Evolutionary conservation across 2,888 invertebrate genomes (phyloP), one percentile per base, ranked within the genome.

Genomic region (Cenopis cana): DNA sequence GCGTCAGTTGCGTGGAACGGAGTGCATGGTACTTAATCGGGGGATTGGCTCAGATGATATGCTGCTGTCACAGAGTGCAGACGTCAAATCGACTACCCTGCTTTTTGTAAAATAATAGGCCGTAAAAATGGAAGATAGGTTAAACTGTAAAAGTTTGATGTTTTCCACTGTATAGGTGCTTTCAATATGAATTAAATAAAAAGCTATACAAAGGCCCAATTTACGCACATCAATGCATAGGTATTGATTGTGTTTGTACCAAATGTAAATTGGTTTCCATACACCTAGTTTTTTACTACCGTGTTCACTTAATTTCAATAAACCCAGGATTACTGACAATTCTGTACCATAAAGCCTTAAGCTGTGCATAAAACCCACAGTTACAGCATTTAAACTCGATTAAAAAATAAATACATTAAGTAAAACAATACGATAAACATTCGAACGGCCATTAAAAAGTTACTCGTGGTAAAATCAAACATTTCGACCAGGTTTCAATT

Each of bases 1-100:
- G 80, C 83, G 86, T 81, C 91, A 89, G 91, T 89, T 91, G 91
- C 84, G 85, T 89, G 87, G 86, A 88, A 88, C 82, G 86, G 75
- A 82, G 89, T 86, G 89, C 85, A 86, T 20, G 62, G 72, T 78
- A 82, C 79, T 33, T 88, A 85, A 87, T 88, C 87, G 86, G 76
- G 71, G 86, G 89, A 91, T 90, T 86, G 85, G 81, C 82, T 83
- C 81, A 85, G 79, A 86, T 80, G 90, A 90, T 89, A 85, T 73
- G 76, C 78, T 77, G 75, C 77, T 83, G 86, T 83, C 86, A 85
- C 77, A 78, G 76, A 73, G 81, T 68, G 74, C 77, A 78, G 81
- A 80, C 76, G 41, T 41, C 4, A 3, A 0, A 41, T 41, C 41
- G 41, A 14, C 14, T 41, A 6, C 46, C n/a, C 5, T 46, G 46